phyloP scores from a whole-genome alignment of 1,140 invertebrate genomes.

The Dolichoris vasculosae region DNA sequence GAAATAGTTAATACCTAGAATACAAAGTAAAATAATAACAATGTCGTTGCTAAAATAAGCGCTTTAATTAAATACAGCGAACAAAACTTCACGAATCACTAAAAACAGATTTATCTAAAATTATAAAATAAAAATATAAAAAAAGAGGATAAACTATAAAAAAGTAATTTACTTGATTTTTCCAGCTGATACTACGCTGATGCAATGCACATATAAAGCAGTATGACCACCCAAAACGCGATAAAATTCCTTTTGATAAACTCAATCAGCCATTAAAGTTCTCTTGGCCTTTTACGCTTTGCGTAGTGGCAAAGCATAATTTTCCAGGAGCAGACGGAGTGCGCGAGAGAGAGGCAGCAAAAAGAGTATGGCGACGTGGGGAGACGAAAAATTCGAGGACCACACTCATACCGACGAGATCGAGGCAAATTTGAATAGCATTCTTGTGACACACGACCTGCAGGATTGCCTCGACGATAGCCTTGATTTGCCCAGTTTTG shows the following conservation, averaged over 20 bases:
- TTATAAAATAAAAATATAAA: too few species aligned
- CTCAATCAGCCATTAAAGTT: background rate
- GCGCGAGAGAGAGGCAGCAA: constrained; percentile 37
- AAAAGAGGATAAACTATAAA: background rate
- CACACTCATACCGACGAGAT: constrained; percentile 55
- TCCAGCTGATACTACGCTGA: background rate
- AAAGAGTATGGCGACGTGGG: constrained; percentile 74
- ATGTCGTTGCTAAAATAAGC: background rate
- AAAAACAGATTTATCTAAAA: background rate
- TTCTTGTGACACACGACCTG: constrained; percentile 74
- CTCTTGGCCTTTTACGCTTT: background rate
- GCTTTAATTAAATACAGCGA: background rate
- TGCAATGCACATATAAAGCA: background rate
- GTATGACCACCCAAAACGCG: background rate
- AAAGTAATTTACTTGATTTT: background rate
- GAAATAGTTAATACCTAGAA: too few species aligned
- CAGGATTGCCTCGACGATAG: constrained; percentile 77
- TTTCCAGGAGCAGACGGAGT: constrained; percentile 43
- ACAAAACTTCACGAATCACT: too few species aligned
- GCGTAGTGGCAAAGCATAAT: constrained; percentile 21
- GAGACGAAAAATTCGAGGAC: constrained; percentile 65
- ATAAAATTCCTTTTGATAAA: background rate
- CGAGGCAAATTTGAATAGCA: constrained; percentile 67
- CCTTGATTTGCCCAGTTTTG: constrained; percentile 75
- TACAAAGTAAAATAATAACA: too few species aligned